Base-by-base conservation (phyloP, 2,113 vertebrate genomes). In the Myotis davidii region DNA sequence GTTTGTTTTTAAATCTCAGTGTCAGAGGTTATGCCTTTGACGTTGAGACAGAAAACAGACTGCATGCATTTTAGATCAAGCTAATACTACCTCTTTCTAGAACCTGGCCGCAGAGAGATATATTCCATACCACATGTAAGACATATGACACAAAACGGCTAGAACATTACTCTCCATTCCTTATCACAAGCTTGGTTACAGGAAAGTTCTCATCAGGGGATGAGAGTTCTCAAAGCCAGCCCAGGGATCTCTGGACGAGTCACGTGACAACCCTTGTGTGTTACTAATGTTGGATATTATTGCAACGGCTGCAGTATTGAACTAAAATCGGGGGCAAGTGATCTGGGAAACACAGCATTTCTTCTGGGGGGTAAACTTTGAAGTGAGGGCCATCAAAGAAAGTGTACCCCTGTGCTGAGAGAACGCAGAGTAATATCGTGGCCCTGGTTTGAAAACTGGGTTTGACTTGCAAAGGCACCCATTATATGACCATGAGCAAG, bases 1-100 rank as follows among this genome's bases (percentile, higher is more conserved):
- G 8, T 0, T 10, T 69, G 25, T 64, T 45, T 25, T 32, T 4
- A 42, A 18, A 76, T 67, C 21, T 92, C 69, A 72, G 0, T 59
- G 50, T 94, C 92, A 94, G 37, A 86, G 54, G 50, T 91, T 79
- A 61, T 18, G 10, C 17, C 95, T 91, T 93, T 91, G 88, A 89
- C 1, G 0, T 95, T 94, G 50, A 95, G 86, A 83, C 34, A 92
- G 56, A 95, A 93, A 94, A 78, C n/a, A 87, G 78, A 81, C 32
- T 52, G 5, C 59, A 25, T 64, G 45, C 3, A 29, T 52, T 86
- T 94, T 65, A 87, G 39, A 93, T 77, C 23, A 77, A 87, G 76
- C 70, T 77, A 45, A 54, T 27, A 50, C 23, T 39, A 69, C 50
- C 65, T 77, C 52, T 50, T 94, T 97, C 79, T 77, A 87, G 70